Conservation (phyloP, 1,140 invertebrate species). For the Bombus superbus region DNA sequence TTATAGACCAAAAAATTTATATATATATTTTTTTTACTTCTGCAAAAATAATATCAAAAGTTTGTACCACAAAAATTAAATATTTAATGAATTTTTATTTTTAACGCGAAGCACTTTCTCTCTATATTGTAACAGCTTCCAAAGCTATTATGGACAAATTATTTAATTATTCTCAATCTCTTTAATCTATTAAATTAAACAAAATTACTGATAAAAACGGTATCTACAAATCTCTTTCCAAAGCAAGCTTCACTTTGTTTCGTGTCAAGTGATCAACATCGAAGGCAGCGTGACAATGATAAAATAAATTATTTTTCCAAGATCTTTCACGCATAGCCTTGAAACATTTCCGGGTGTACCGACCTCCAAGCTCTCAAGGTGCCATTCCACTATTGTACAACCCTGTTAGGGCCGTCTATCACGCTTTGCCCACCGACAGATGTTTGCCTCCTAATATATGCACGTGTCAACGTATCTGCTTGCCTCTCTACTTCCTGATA, state of each 20-base stretch:
- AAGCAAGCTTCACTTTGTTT: neutral
- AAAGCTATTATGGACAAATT: neutral
- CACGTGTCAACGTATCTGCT: conserved; percentile 75
- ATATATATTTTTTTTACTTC: neutral
- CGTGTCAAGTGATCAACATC: neutral
- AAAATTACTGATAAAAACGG: neutral
- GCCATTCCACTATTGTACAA: conserved; percentile 61
- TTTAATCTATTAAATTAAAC: neutral
- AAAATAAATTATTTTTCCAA: conserved; percentile 54
- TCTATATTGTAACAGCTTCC: neutral
- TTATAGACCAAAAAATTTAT: neutral
- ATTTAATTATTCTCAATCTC: neutral
- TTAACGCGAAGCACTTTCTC: neutral
- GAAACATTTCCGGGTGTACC: conserved; percentile 47
- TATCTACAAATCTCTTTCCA: neutral
- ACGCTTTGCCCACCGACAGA: conserved; percentile 72
- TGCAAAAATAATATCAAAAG: neutral
- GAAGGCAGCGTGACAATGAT: conserved; percentile 26
- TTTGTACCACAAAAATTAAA: neutral
- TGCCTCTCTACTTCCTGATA: conserved; percentile 66
- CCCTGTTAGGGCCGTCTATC: conserved; percentile 66
- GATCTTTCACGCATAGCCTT: conserved; percentile 41
- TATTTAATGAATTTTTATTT: neutral
- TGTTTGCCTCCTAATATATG: conserved; percentile 77
- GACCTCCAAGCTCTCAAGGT: conserved; percentile 61